phyloP scores from a whole-genome alignment of 2,888 invertebrate species.

The Calliphora vomitoria region DNA sequence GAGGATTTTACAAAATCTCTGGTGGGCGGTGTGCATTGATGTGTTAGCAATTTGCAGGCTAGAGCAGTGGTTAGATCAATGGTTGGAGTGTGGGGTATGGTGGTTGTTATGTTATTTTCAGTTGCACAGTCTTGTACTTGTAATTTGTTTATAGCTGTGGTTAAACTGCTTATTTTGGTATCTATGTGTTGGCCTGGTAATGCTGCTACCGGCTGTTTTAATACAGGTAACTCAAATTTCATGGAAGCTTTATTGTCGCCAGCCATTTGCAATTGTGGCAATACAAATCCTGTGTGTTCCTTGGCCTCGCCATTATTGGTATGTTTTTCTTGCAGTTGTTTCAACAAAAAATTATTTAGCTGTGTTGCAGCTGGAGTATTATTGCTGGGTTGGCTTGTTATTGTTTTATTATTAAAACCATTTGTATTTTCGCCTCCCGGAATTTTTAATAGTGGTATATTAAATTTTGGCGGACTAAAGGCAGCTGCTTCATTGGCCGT shows the following conservation, averaged over 20 bases:
- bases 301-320: slow-evolving; percentile 33
- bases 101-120: not conserved
- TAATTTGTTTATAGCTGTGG: slow-evolving; percentile 58
- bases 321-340: slow-evolving; percentile 73
- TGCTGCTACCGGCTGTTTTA: slow-evolving; percentile 67
- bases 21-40: slow-evolving; percentile 74
- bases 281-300: slow-evolving; percentile 68
- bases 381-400: slow-evolving; percentile 3
- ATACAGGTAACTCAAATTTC: slow-evolving; percentile 75
- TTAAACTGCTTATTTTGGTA: slow-evolving; percentile 46
- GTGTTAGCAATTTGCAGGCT: slow-evolving; percentile 71
- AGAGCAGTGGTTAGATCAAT: slow-evolving; percentile 81
- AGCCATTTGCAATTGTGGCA: slow-evolving; percentile 75
- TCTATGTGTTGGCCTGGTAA: slow-evolving; percentile 24
- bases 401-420: slow-evolving; percentile 21
- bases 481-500: slow-evolving; percentile 61
- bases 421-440: slow-evolving; percentile 4
- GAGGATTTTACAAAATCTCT: slow-evolving; percentile 54
- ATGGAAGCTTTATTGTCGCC: slow-evolving; percentile 17
- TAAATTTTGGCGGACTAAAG: slow-evolving; percentile 75
- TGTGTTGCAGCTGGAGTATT: slow-evolving; percentile 21
- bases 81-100: no score
- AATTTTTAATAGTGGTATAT: slow-evolving; percentile 75
- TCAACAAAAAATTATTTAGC: slow-evolving; percentile 76
- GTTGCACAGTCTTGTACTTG: slow-evolving; percentile 16